A percentile compares a stretch with the other conserved stretches of the same genome.
These are phyloP conservation scores for Bactericera cockerelli DNA, from an alignment of 1,140 invertebrate genomes.

Conservation along the genomic window DNA sequence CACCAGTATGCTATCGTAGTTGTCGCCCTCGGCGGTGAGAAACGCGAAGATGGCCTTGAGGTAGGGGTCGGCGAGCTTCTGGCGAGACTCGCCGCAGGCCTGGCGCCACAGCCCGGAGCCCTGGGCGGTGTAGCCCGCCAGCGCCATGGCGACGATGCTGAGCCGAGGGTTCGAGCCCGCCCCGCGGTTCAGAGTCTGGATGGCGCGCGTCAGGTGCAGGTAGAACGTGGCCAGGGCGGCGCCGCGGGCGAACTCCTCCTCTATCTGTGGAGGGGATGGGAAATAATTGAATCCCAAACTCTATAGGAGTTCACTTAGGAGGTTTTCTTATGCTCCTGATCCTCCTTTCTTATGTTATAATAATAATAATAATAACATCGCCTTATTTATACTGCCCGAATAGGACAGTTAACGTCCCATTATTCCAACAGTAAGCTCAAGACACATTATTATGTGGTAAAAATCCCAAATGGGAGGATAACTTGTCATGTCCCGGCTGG, in stretches of 20 bases:
- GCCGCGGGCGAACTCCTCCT: conserved; percentile 51
- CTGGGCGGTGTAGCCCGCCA: conserved; percentile 74
- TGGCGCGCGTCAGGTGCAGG: conserved; percentile 62
- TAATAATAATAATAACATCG: too few relatives aligned
- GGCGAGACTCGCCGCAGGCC: conserved; percentile 50
- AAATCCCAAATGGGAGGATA: too few relatives aligned
- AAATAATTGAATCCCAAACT: too few relatives aligned
- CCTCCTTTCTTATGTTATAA: too few relatives aligned
- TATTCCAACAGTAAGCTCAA: too few relatives aligned
- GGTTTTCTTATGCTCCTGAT: too few relatives aligned
- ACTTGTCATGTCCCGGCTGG: too few relatives aligned
- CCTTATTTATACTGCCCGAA: too few relatives aligned
- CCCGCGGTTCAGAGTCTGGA: conserved; percentile 65
- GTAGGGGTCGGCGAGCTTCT: conserved; percentile 70
- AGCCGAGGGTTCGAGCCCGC: conserved; percentile 28
- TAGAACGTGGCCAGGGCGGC: conserved; percentile 84
- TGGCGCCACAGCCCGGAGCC: conserved; percentile 64
- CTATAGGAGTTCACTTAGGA: too few relatives aligned
- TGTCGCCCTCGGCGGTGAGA: conserved; percentile 62
- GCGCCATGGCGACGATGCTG: conserved; percentile 72
- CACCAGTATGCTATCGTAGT: conserved; percentile 66
- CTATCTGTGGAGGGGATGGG: too few relatives aligned
- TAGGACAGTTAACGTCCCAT: too few relatives aligned
- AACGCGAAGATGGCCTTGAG: conserved; percentile 83
- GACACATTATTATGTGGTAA: too few relatives aligned